Evolutionary conservation across 2,113 vertebrate genomes (phyloP).

Genomic region (Chauna torquata): DNA sequence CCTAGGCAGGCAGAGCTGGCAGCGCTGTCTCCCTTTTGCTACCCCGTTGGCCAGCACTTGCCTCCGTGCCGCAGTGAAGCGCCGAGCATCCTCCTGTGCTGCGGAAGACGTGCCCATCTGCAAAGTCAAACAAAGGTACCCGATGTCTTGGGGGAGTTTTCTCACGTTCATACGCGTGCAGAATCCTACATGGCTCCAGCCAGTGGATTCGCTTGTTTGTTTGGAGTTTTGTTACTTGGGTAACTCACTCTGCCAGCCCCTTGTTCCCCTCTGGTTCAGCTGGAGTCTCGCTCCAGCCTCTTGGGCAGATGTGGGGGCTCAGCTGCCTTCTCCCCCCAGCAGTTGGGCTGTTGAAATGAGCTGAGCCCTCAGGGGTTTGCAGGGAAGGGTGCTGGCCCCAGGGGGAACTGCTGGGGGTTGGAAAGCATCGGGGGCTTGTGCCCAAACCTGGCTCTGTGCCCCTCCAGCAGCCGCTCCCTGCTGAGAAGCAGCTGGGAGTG

Average conservation of each 20-base stretch:
- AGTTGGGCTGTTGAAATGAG: neutral
- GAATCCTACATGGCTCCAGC: fast-evolving
- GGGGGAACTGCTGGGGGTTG: neutral
- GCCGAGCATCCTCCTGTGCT: neutral
- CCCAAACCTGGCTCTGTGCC: neutral
- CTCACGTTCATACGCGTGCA: fast-evolving
- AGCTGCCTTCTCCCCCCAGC: fast-evolving
- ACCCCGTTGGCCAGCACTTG: neutral
- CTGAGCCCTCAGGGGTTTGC: neutral
- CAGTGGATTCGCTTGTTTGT: neutral
- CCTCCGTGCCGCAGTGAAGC: neutral
- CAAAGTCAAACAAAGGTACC: neutral
- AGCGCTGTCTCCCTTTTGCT: neutral
- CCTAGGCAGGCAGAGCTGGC: neutral
- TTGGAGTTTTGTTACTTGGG: neutral
- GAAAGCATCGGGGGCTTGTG: neutral
- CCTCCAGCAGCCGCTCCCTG: neutral
- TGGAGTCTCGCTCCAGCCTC: neutral
- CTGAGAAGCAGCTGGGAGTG: neutral
- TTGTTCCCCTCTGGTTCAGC: neutral
- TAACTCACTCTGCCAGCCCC: neutral
- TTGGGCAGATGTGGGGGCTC: neutral
- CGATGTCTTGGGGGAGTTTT: fast-evolving
- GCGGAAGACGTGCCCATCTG: neutral
- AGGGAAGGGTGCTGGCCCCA: neutral